phyloP scores from a whole-genome alignment of 2,888 invertebrate genomes.

The Torymus auratus region DNA sequence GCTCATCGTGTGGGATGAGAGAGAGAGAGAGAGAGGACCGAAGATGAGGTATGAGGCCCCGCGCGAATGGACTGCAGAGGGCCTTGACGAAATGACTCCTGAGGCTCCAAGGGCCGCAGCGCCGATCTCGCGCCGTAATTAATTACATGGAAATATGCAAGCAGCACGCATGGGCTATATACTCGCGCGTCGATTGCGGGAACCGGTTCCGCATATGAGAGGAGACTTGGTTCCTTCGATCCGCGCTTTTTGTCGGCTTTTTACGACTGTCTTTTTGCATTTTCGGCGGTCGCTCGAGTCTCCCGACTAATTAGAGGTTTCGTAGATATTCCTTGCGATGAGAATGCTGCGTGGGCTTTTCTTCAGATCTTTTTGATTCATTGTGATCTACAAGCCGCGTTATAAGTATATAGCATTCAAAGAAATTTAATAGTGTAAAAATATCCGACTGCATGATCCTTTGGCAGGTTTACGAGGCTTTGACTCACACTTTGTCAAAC shows the following conservation, averaged over 20 bases:
- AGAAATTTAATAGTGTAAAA: too few species aligned
- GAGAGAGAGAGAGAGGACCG: too few species aligned
- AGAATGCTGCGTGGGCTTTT: constrained; percentile 9
- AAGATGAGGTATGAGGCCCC: too few species aligned
- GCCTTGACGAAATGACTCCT: too few species aligned
- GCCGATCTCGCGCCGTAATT: constrained; percentile 26
- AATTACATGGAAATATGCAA: constrained; percentile 51
- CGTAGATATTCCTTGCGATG: constrained; percentile 1
- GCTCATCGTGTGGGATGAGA: too few species aligned
- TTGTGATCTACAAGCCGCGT: too few species aligned
- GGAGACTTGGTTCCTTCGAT: not conserved
- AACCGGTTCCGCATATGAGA: constrained; percentile 7
- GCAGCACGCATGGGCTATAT: not conserved
- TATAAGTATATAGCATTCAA: too few species aligned
- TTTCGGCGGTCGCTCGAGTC: constrained; percentile 10
- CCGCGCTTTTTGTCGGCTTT: not conserved
- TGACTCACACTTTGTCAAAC: too few species aligned
- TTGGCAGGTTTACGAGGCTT: too few species aligned
- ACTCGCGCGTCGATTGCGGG: not conserved
- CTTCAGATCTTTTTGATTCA: not conserved
- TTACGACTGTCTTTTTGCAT: constrained; percentile 26
- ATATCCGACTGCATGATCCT: too few species aligned
- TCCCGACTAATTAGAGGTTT: constrained; percentile 36
- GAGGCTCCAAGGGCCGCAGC: too few species aligned
- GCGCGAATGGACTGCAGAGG: too few species aligned